Base-by-base conservation (phyloP, 2,797 vertebrate species). In the Synaphobranchus kaupii region DNA sequence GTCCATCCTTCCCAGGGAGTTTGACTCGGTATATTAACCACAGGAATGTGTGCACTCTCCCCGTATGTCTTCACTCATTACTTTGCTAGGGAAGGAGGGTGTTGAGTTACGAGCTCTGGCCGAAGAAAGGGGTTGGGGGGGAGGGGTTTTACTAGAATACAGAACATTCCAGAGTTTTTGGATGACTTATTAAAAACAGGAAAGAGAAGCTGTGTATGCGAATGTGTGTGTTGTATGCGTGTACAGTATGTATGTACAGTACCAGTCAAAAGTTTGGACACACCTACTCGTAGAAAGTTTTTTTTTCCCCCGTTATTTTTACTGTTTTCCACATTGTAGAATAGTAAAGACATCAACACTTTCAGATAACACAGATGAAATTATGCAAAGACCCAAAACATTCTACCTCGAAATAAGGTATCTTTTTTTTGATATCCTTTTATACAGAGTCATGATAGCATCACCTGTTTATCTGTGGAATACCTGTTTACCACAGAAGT, bases 11-110 rank as follows among this genome's bases (percentile, higher is more conserved):
- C 73, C 85, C 56, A 86, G 84, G 28, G 15, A 48, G 88, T 89
- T 89, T 92, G 91, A 93, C 87, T 94, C 92, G 89, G 93, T 96
- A 90, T 94, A 95, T 96, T 95, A 95, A 96, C 92, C 94, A 71
- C 83, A 92, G 93, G 93, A 95, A 94, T 93, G 94, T 90, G 87
- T 76, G 47, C 78, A 34, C 73, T 92, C 89, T 39, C 95, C 94
- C 95, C 95, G 94, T 94, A 89, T 91, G 94, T 90, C 88, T 89
- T 89, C 90, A 82, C 91, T 88, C 89, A 89, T 89, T 90, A 91
- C 90, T 92, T 91, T 93, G 88, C 92, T 84, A n/a, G 56, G 28
- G 56, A 25, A 92, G 90, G 89, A 89, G 84, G 84, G 83, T 88
- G 88, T 92, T 88, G 88, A 91, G 89, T 90, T 93, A 91, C 94